Evolutionary conservation across 2,888 invertebrate genomes (phyloP), one percentile per base, ranked within the genome.

Genomic region (Heteropelma amictum): DNA sequence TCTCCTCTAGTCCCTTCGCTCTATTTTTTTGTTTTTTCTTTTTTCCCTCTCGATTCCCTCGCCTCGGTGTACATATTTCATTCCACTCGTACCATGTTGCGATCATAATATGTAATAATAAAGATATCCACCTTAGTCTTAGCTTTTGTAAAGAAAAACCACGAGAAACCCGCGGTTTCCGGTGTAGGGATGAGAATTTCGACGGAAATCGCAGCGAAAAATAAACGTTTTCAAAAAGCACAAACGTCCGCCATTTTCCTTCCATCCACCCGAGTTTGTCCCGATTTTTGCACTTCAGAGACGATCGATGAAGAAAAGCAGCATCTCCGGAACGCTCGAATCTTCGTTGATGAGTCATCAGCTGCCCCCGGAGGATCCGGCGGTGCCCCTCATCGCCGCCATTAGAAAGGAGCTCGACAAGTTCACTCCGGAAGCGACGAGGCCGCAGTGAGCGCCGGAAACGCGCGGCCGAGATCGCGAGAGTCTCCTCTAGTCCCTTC

Each of bases 311-410:
- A n/a, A n/a, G n/a, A n/a, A n/a, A n/a, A n/a, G n/a, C n/a, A n/a
- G n/a, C n/a, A n/a, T n/a, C n/a, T n/a, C n/a, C 17, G 35, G 4
- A n/a, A 10, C 0, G 90, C 89, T 17, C 90, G 93, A 17, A 90
- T 94, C 40, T 84, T 92, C 19, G 90, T 92, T 8, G 19, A 63
- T 17, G 0, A 92, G 93, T 77, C 92, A 92, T 3, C 90, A 90
- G n/a, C 90, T 94, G 75, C 87, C 90, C 1, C 90, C 91, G 0
- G 91, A 92, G 56, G 94, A 96, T 87, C 95, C 96, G 0, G 96
- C 96, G 0, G 92, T 95, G 10, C 96, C 96, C 0, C 91, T 96
- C 23, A 96, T 97, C 81, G 93, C 94, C 47, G 95, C 96, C 77
- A 96, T 97, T 84, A 96, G 95, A 88, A 93, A 92, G 75, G 96